Base-by-base conservation (phyloP, 2,113 vertebrate species). In the Falcunculus frontatus region DNA sequence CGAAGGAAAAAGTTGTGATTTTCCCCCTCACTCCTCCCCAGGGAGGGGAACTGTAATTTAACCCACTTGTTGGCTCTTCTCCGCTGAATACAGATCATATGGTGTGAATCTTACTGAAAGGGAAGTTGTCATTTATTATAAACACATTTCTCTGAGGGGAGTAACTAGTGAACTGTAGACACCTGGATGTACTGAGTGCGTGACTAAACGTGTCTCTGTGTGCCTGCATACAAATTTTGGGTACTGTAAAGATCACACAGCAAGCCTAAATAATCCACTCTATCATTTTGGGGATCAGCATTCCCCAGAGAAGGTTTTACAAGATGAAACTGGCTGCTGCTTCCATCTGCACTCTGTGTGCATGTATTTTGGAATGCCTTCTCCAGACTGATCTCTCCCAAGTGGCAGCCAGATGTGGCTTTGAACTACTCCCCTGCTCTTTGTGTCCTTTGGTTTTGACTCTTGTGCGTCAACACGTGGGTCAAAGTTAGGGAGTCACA, bases 381-480 rank as follows among this genome's bases (percentile, higher is more conserved):
- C 52, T 90, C 32, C 53, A 68, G 44, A 20, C 52, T 78, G 1
- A 1, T 83, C 39, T 63, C 32, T 44, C 60, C 60, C 85, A 70
- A 47, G 70, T 52, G 64, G 47, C 44, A 73, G 20, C 60, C 92
- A 96, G 60, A n/a, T 84, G 79, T 72, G 53, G 23, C 79, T 96
- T 94, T 95, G 69, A 95, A 60, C 56, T 76, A 7, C 33, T 5
- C 5, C 17, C 6, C 16, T 16, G 4, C 50, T 75, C 26, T 46
- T 75, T 20, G 4, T 62, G 22, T 39, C 60, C 47, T 27, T 52
- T 56, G 20, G 6, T 81, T 95, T 92, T 52, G 53, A 30, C 62
- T 56, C 30, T 49, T 65, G 20, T 46, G 55, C 60, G 29, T 59
- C 55, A 47, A 37, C 42, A 64, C 4, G 3, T 39, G 41, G 29